Evolutionary conservation across 2,797 vertebrate species (phyloP).

Genomic region (Enteromius fasciolatus): DNA sequence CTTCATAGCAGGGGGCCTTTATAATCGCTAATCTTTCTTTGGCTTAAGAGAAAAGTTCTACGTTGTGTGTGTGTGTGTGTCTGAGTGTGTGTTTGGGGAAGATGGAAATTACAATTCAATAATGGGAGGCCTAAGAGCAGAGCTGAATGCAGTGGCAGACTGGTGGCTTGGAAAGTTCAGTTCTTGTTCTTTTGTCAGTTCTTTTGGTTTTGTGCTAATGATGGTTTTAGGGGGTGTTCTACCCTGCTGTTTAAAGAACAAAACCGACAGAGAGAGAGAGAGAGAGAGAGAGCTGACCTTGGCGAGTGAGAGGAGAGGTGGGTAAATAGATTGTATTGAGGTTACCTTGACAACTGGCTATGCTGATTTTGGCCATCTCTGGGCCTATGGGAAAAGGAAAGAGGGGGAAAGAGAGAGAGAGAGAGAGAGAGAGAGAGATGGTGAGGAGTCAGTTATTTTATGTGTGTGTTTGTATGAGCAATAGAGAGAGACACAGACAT

Average conservation of each 20-base stretch:
- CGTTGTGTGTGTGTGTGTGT: conserved; percentile 40
- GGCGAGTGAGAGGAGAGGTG: conserved; percentile 80
- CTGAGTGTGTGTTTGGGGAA: conserved; percentile 47
- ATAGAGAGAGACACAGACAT: neutral
- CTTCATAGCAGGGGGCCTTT: conserved; percentile 58
- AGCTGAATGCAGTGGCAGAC: conserved; percentile 55
- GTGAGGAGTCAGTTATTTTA: conserved; percentile 49
- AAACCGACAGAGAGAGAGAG: conserved; percentile 44
- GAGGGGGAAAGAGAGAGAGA: conserved; percentile 44
- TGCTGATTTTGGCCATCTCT: conserved; percentile 73
- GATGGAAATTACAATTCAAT: conserved; percentile 34
- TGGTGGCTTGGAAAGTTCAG: conserved; percentile 60
- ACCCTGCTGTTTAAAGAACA: conserved; percentile 58
- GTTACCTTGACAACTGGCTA: conserved; percentile 95
- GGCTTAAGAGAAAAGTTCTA: conserved; percentile 50
- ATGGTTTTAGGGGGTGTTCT: conserved; percentile 59
- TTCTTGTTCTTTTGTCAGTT: conserved; percentile 63
- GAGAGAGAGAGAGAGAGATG: conserved; percentile 46
- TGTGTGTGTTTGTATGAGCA: conserved; percentile 21
- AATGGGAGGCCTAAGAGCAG: conserved; percentile 40
- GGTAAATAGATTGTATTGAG: conserved; percentile 92
- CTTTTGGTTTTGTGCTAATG: conserved; percentile 54
- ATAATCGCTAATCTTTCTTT: conserved; percentile 60
- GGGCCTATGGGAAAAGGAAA: conserved; percentile 62
- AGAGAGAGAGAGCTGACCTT: conserved; percentile 57